Evolutionary conservation across 1,140 invertebrate genomes (phyloP).

Genomic region (Helicorthomorpha holstii): DNA sequence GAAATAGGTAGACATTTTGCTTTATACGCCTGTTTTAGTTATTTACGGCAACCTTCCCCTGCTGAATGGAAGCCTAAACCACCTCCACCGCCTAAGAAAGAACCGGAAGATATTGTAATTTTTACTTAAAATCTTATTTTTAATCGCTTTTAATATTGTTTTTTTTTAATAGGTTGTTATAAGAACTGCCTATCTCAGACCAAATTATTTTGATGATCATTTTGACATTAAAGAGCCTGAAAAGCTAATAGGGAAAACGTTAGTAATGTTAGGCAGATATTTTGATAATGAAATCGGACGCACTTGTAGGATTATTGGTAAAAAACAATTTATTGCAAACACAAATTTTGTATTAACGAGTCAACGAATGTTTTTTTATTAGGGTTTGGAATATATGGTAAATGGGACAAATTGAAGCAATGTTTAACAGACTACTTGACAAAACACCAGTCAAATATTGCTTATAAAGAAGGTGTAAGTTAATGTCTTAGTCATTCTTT

Average conservation of each 20-base stretch:
- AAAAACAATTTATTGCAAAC: not conserved
- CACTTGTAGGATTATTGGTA: constrained; percentile 38
- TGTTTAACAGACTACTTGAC: constrained; percentile 19
- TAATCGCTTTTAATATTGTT: constrained; percentile 2
- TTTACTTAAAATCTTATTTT: not conserved
- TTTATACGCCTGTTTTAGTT: constrained; percentile 56
- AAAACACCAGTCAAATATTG: constrained; percentile 19
- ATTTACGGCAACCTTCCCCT: constrained; percentile 37
- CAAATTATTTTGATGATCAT: constrained; percentile 68
- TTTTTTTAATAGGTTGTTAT: constrained; percentile 38
- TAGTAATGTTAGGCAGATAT: constrained; percentile 39
- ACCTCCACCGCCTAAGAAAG: constrained; percentile 11
- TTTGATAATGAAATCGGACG: constrained; percentile 33
- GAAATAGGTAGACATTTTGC: constrained; percentile 47
- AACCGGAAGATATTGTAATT: not conserved
- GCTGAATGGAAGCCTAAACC: constrained; percentile 25
- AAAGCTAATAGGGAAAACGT: constrained; percentile 57
- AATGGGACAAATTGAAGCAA: constrained; percentile 37
- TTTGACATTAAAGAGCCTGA: constrained; percentile 55
- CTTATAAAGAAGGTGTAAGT: constrained; percentile 21
- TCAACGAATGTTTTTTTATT: constrained; percentile 19
- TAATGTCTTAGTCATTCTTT: too few species aligned
- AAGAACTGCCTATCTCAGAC: constrained; percentile 56
- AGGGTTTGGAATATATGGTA: constrained; percentile 46
- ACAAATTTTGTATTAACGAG: not conserved